A percentile compares a stretch with the other conserved stretches of the same genome.
phyloP scores from a whole-genome alignment of 2,888 invertebrate genomes.

The Drosophila phalerata region DNA sequence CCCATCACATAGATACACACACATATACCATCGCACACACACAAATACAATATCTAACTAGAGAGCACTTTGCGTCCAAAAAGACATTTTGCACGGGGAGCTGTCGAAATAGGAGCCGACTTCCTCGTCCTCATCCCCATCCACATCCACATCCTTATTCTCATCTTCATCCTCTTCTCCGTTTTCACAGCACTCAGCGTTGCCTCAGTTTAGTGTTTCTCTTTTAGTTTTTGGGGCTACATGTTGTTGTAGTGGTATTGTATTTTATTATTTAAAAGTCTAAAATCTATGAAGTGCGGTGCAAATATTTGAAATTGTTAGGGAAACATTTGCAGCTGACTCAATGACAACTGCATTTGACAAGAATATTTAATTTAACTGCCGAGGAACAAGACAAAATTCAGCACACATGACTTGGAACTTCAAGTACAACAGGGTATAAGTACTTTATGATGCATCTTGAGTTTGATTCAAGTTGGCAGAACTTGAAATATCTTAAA shows the following conservation, averaged over 20 bases:
- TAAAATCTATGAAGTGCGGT: conserved; percentile 79
- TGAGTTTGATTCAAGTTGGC: conserved; percentile 5
- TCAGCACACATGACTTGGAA: conserved; percentile 6
- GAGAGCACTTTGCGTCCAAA: conserved; percentile 70
- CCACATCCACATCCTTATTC: not conserved
- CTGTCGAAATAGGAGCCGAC: conserved; percentile 52
- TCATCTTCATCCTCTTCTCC: conserved; percentile 2
- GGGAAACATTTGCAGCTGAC: conserved; percentile 70
- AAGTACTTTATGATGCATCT: conserved; percentile 1
- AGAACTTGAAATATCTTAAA: conserved; percentile 9
- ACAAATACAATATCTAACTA: conserved; percentile 41
- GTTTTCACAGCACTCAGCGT: conserved; percentile 41
- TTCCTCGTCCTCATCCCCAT: conserved; percentile 5
- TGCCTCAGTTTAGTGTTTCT: conserved; percentile 37
- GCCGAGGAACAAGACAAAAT: conserved; percentile 22
- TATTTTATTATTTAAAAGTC: conserved; percentile 79
- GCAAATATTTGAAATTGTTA: conserved; percentile 77
- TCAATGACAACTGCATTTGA: conserved; percentile 73
- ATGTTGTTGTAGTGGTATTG: conserved; percentile 45
- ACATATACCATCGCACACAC: conserved; percentile 7
- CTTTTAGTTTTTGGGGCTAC: conserved; percentile 31
- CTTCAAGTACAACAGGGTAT: conserved; percentile 2
- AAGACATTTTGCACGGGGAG: conserved; percentile 64
- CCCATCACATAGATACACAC: conserved; percentile 40
- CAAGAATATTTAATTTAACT: conserved; percentile 77